phyloP scores from a whole-genome alignment of 2,113 vertebrate genomes.

The Struthio camelus region DNA sequence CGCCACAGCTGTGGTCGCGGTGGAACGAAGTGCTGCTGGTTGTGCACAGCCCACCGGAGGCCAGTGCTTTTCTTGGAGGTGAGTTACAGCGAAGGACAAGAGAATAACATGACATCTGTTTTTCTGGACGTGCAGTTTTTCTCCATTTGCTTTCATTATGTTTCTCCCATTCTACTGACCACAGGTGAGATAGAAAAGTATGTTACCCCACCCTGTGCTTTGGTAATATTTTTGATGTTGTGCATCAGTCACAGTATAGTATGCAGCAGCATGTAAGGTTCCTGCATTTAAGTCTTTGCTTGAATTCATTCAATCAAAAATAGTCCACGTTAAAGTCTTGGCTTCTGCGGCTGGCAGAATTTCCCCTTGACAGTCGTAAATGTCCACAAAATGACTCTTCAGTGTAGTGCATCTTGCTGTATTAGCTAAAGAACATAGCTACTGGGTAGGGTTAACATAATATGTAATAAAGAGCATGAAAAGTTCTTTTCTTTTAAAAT shows the following conservation, averaged over 20 bases:
- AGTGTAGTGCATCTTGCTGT: background rate
- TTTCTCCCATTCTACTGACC: background rate
- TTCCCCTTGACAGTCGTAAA: background rate
- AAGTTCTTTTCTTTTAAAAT: background rate
- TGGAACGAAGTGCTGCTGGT: background rate
- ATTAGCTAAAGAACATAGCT: background rate
- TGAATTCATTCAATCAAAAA: background rate
- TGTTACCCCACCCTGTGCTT: background rate
- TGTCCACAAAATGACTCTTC: background rate
- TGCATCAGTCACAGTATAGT: background rate
- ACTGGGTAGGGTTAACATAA: background rate
- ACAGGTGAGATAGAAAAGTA: background rate
- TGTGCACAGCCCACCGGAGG: fast-evolving
- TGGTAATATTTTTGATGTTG: background rate
- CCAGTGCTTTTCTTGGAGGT: background rate
- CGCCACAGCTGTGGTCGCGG: constrained; percentile 10
- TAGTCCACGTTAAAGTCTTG: background rate
- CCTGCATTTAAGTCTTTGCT: background rate
- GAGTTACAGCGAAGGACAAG: background rate
- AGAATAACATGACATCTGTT: background rate
- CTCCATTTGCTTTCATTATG: background rate
- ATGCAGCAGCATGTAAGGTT: background rate
- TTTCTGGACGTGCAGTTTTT: background rate
- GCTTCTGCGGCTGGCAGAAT: background rate
- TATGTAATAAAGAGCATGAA: background rate